Evolutionary conservation across 2,113 vertebrate species (phyloP).

Genomic region (Agapornis roseicollis): DNA sequence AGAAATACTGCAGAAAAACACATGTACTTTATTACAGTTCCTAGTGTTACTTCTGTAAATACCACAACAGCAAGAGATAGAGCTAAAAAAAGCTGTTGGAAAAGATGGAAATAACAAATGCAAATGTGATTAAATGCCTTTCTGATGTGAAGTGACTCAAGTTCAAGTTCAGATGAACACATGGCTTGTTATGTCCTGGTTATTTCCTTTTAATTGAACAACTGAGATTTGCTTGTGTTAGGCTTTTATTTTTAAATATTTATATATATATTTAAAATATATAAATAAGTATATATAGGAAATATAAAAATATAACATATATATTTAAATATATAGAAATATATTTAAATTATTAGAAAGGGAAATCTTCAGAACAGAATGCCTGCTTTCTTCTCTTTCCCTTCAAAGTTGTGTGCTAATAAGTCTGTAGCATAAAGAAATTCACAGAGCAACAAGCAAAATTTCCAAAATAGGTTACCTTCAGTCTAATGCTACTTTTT

Average conservation of each 20-base stretch:
- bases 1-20: slow-evolving; percentile 70
- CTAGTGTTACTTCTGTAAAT: slow-evolving; percentile 57
- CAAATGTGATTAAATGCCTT: slow-evolving; percentile 65
- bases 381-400: not conserved
- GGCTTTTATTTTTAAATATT: slow-evolving; percentile 33
- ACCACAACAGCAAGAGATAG: slow-evolving; percentile 56
- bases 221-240: not conserved
- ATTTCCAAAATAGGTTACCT: not conserved
- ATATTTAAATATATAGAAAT: not conserved
- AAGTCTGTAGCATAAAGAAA: not conserved
- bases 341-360: slow-evolving; percentile 1
- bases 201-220: slow-evolving; percentile 59
- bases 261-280: not conserved
- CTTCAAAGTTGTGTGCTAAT: not conserved
- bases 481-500: not conserved
- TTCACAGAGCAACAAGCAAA: not conserved
- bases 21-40: slow-evolving; percentile 75
- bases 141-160: slow-evolving; percentile 65
- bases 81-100: slow-evolving; percentile 56
- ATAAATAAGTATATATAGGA: not conserved
- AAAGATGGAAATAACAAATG: slow-evolving; percentile 67
- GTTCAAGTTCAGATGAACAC: slow-evolving; percentile 56
- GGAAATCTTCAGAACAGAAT: not conserved
- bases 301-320: not conserved
- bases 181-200: slow-evolving; percentile 57